Base-by-base conservation (phyloP, 2,113 vertebrate genomes). In the Halichoerus grypus region DNA sequence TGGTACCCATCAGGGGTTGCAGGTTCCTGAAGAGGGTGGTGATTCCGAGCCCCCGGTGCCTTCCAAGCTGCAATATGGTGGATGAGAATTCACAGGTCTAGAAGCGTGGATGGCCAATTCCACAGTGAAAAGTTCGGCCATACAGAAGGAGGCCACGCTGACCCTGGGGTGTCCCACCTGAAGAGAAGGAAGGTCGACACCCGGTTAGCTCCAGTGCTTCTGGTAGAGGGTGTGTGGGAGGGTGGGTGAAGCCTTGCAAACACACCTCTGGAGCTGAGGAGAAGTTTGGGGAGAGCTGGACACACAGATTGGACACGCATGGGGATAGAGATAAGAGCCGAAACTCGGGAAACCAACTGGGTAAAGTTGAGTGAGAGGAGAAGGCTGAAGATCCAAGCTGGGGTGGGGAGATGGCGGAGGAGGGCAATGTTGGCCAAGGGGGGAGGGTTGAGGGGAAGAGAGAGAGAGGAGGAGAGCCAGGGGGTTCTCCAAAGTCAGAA, bases 61-160 rank as follows among this genome's bases (percentile, higher is more conserved):
- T n/a, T 77, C 14, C 21, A 55, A 61, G 31, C 36, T 63, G 53
- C 28, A 55, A 24, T 0, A 1, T 2, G 14, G 14, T 79, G 36
- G 31, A 19, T 26, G 8, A 59, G 39, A 65, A 53, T 61, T 36
- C 71, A 33, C 7, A 61, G 26, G 10, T 31, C 31, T 24, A 19
- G 55, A 51, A 11, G 13, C 5, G 10, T 22, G 71, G 57, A 24
- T 14, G 57, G 33, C 10, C 0, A 1, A 2, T n/a, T 26, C 69
- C 15, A 11, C 21, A 21, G 28, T 10, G 5, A 36, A 39, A 26
- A 61, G 26, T 22, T n/a, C 0, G 0, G 51, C 19, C 10, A 39
- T 26, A n/a, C 3, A 14, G 53, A 36, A 15, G 59, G 74, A 51
- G 59, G 46, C 39, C 72, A 26, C 24, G 46, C 51, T 57, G 88